These are phyloP conservation scores for Cryptoblepharus egeriae DNA, from an alignment of 2,797 vertebrate genomes.

Conservation along the genomic window DNA sequence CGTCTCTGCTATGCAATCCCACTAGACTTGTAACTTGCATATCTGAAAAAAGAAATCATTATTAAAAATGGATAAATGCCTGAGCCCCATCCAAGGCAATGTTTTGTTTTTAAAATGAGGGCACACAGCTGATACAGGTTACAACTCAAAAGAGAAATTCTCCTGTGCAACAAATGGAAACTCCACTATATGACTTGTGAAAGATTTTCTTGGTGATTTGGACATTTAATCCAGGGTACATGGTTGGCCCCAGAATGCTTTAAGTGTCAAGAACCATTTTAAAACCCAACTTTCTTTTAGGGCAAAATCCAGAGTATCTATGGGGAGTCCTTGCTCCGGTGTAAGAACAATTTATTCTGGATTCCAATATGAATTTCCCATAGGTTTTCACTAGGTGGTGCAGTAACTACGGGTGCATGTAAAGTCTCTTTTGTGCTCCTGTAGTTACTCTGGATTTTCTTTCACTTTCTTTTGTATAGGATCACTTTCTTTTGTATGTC, in stretches of 20 bases:
- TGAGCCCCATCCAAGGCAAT: slow-evolving; percentile 69
- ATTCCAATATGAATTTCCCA: no score
- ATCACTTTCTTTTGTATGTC: no score
- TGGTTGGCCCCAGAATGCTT: slow-evolving; percentile 10
- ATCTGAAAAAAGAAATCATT: slow-evolving; percentile 39
- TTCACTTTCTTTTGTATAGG: no score
- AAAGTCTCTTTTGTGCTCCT: no score
- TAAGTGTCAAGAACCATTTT: slow-evolving; percentile 18
- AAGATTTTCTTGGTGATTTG: background rate
- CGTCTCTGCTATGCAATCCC: slow-evolving; percentile 66
- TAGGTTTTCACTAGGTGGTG: no score
- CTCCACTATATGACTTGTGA: slow-evolving; percentile 25
- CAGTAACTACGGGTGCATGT: no score
- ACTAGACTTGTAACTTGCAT: slow-evolving; percentile 71
- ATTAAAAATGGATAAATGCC: slow-evolving; percentile 75
- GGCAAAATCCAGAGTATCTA: no score
- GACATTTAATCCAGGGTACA: background rate
- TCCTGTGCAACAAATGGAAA: background rate
- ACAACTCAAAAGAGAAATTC: background rate
- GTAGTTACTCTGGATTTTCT: no score
- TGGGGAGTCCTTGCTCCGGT: no score
- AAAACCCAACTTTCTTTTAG: background rate
- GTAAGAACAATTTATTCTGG: no score
- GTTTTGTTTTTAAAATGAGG: slow-evolving; percentile 40
- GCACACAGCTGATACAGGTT: background rate